These are phyloP conservation scores for Nycteola revayana DNA, from an alignment of 2,888 invertebrate species.

Conservation along the genomic window DNA sequence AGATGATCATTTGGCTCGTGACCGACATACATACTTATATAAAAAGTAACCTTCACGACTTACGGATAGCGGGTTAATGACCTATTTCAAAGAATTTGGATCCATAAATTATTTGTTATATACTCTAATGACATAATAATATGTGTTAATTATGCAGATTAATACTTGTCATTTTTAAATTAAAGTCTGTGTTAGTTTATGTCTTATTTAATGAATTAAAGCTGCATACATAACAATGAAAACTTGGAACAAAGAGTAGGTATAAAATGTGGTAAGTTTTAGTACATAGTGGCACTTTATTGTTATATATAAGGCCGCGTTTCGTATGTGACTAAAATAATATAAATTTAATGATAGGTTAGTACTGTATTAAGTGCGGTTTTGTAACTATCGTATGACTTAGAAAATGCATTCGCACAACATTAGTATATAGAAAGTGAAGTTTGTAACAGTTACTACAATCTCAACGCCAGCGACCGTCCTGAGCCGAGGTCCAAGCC, in stretches of 20 bases:
- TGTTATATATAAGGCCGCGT: constrained; percentile 21
- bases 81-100: constrained; percentile 34
- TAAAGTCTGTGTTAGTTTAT: constrained; percentile 4
- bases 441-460: constrained; percentile 25
- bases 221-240: constrained; percentile 4
- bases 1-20: constrained; percentile 38
- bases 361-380: constrained; percentile 36
- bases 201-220: constrained; percentile 12
- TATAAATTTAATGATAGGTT: constrained; percentile 45
- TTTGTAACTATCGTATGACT: constrained; percentile 43
- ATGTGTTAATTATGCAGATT: constrained; percentile 11
- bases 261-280: constrained; percentile 1
- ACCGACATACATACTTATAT: constrained; percentile 42
- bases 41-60: constrained; percentile 50
- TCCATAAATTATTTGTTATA: constrained; percentile 13
- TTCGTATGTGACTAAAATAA: constrained; percentile 43
- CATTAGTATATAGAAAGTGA: constrained; percentile 46
- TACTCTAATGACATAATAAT: background rate
- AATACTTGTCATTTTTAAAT: constrained; percentile 6
- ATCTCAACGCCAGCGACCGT: too few species aligned
- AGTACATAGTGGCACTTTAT: constrained; percentile 8
- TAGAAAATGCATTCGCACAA: constrained; percentile 49
- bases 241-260: constrained; percentile 8
- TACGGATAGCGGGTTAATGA: constrained; percentile 50
- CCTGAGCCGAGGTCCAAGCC: too few species aligned